phyloP scores from a whole-genome alignment of 1,140 invertebrate species.

The Neodiprion pinetum region DNA sequence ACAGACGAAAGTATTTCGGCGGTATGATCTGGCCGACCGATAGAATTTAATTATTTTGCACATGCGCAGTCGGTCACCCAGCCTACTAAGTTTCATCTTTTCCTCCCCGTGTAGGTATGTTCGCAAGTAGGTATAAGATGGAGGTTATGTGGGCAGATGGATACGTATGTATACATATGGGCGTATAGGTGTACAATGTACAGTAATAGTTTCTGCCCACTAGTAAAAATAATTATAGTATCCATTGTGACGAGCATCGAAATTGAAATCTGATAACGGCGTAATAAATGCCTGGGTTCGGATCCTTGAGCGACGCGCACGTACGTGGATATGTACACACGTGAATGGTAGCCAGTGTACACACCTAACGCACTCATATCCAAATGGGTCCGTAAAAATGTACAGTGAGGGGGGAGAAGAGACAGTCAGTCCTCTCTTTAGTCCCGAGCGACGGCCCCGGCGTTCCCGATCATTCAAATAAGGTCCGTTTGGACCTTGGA shows the following conservation, averaged over 20 bases:
- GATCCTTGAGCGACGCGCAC: not conserved
- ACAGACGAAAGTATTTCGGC: too few species aligned
- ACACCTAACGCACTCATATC: not conserved
- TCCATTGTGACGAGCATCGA: slow-evolving; percentile 25
- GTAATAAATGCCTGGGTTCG: slow-evolving; percentile 36
- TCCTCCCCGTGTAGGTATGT: too few species aligned
- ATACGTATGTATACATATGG: not conserved
- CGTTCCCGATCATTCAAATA: slow-evolving; percentile 12
- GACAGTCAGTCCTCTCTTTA: slow-evolving; percentile 8
- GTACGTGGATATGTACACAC: slow-evolving; percentile 25
- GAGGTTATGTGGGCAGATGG: too few species aligned
- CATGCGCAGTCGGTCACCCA: too few species aligned
- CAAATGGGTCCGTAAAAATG: too few species aligned
- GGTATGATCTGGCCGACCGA: too few species aligned
- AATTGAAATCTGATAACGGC: slow-evolving; percentile 44
- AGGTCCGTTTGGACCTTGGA: slow-evolving; percentile 5
- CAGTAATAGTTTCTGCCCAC: slow-evolving; percentile 15
- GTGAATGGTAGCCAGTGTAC: not conserved
- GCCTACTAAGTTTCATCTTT: too few species aligned
- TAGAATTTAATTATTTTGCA: too few species aligned
- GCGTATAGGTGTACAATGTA: slow-evolving; percentile 18
- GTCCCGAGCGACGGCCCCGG: slow-evolving; percentile 2
- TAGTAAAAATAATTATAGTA: slow-evolving; percentile 47
- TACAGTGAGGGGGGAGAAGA: not conserved
- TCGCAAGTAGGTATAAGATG: too few species aligned